Base-by-base conservation (phyloP, 2,888 invertebrate genomes). In the Dolichopus griseipennis region DNA sequence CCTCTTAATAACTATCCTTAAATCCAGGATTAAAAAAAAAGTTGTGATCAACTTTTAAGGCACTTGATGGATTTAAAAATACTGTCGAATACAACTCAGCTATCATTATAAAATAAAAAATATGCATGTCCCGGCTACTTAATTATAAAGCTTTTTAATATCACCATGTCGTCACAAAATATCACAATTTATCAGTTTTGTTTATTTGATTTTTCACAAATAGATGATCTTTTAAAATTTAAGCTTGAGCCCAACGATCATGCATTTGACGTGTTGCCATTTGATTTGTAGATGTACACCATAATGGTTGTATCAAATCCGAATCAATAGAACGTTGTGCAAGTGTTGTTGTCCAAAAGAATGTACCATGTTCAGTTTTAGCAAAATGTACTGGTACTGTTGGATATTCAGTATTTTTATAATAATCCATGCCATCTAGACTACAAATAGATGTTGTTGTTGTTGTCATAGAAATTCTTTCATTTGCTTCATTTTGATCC, bases 351-450 rank as follows among this genome's bases (percentile, higher is more conserved):
- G 89, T 89, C 91, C 91, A 91, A 83, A 90, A 90, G 84, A 91
- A 91, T 72, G 90, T 90, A 73, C 91, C 91, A 73, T 89, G 89
- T 73, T 89, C 87, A 18, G 91, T 90, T 77, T 88, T 85, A 21
- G 90, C 88, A 78, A 90, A 91, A 81, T 90, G 89, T 41, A 91
- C 89, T 1, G 91, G 91, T 74, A 78, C 52, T 52, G 52, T 52
- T 52, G 15, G 52, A 18, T 52, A 52, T 52, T 52, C 52, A 18
- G 52, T 18, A 18, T 52, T 52, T 52, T 9, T 52, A 52, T 52
- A 52, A 52, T 52, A 52, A 52, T 52, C 52, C 15, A 52, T 12
- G 2, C 18, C 52, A 52, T 52, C 15, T 52, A 52, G 18, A n/a
- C 52, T 52, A n/a, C 18, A 18, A 18, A 18, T 52, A 18, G 52